Base-by-base conservation (phyloP, 2,113 vertebrate genomes). In the Rutilus rutilus region DNA sequence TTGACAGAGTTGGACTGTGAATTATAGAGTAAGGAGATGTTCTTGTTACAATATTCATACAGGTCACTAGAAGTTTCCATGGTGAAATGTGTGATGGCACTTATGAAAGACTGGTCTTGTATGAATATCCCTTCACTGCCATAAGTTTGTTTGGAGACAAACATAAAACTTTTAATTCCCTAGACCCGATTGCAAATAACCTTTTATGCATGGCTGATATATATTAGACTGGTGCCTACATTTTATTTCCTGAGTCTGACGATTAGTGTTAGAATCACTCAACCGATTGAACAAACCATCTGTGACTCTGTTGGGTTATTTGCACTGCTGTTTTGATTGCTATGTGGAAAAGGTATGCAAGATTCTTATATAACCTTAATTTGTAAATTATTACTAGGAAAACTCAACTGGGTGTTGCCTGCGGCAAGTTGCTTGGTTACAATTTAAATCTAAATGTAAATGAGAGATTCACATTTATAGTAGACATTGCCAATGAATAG, bases 11-110 rank as follows among this genome's bases (percentile, higher is more conserved):
- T 57, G 52, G 65, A 69, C 50, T 78, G 36, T 88, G 52, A 85
- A 88, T 85, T 82, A 82, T 85, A 69, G 78, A 85, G 67, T 25
- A 62, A 17, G 23, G 30, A 76, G 54, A 65, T 42, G 54, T 47
- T 80, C 74, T 84, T 54, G 62, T 45, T 82, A 54, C n/a, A 67
- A 57, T 83, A 86, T 84, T 15, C 60, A 84, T 81, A 69, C 65
- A 36, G 71, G 45, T 39, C 25, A 65, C 33, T 67, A 39, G 33
- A 6, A 17, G 23, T 62, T 14, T 25, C 65, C 25, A 21, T 45
- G 42, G 33, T 69, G 25, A 75, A 85, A 80, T 45, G 52, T 79
- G 74, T 39, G 59, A 75, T 59, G 1, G 30, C 50, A 30, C 73
- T 25, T 9, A 69, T 69, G 7, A 11, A 14, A 77, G 1, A 25